Base-by-base conservation (phyloP, 2,888 invertebrate genomes). In the Byasa hedistus region DNA sequence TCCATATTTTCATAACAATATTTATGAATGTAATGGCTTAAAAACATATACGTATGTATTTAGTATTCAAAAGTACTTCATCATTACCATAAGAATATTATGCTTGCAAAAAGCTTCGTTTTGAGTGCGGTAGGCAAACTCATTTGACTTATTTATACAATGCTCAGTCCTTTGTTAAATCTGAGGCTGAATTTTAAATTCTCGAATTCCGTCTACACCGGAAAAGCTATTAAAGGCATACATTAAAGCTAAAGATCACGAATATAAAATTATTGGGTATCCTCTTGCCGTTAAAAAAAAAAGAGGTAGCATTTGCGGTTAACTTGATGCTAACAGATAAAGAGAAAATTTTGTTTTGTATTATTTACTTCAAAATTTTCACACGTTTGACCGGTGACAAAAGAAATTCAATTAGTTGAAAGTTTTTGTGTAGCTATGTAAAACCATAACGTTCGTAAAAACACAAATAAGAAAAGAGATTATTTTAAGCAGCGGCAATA, bases 101-200 rank as follows among this genome's bases (percentile, higher is more conserved):
- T 51, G 62, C 52, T 52, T 52, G 71, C 69, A 72, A 78, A 79
- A 79, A 78, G 32, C 32, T 32, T 32, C 10, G 32, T 7, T 72
- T 66, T 70, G 75, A 70, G 68, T 72, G 79, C 78, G 78, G 80
- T 79, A 78, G 82, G 79, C 76, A 75, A 69, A 68, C 72, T 58
- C 48, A 75, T 79, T 82, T 80, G 75, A 75, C 80, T 80, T 79
- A 80, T 82, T 75, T 76, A 75, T 84, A 76, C 81, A 83, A 85
- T 86, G 86, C 83, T 83, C 75, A 85, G 84, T 85, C 88, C 87
- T 82, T 73, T 77, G 76, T 73, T 70, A 69, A 71, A 69, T 74
- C 73, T 66, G 62, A 58, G 23, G 69, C 75, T 66, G 75, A 79
- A 80, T 82, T 82, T 81, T 84, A 83, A 84, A 82, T 81, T 79